Evolutionary conservation across 1,140 invertebrate species (phyloP), one percentile per base, ranked within the genome.

Genomic region (Sinella curviseta): DNA sequence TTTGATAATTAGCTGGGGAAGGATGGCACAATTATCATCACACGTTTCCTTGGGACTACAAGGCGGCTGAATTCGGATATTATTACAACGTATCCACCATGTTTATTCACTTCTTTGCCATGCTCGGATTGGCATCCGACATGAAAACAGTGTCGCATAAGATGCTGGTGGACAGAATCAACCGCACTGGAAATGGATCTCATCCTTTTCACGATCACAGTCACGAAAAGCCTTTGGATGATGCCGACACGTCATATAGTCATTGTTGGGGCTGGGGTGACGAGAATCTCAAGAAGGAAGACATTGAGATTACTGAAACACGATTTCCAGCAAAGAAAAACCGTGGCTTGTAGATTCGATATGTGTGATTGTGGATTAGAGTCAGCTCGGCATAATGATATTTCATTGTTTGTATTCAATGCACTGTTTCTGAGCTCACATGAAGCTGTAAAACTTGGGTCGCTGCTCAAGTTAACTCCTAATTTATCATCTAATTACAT

Each of bases 251-350:
- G n/a, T n/a, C n/a, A n/a, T n/a, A n/a, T n/a, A n/a, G n/a, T n/a
- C n/a, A n/a, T n/a, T n/a, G n/a, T n/a, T 91, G 90, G 90, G 90
- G 90, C 28, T 90, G 89, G 79, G 90, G 90, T 0, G 90, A 91
- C 84, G 80, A 82, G 0, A 90, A 90, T 81, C 87, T 90, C 39
- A 82, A 85, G 0, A 55, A 83, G 17, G 89, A 91, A 67, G 89
- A 91, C 83, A 79, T 86, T 4, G 33, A 24, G 20, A 8, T 77
- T 33, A 24, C 35, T 2, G 75, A 24, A 1, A 74, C 4, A n/a
- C n/a, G n/a, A n/a, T n/a, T n/a, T n/a, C n/a, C n/a, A n/a, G n/a
- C n/a, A n/a, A n/a, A n/a, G n/a, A n/a, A n/a, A n/a, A n/a, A n/a
- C n/a, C n/a, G n/a, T n/a, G n/a, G n/a, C n/a, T n/a, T n/a, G n/a